Percentiles rank a stretch among this genome's conserved stretches.
phyloP scores from a whole-genome alignment of 2,797 vertebrate species.

The Acipenser ruthenus region DNA sequence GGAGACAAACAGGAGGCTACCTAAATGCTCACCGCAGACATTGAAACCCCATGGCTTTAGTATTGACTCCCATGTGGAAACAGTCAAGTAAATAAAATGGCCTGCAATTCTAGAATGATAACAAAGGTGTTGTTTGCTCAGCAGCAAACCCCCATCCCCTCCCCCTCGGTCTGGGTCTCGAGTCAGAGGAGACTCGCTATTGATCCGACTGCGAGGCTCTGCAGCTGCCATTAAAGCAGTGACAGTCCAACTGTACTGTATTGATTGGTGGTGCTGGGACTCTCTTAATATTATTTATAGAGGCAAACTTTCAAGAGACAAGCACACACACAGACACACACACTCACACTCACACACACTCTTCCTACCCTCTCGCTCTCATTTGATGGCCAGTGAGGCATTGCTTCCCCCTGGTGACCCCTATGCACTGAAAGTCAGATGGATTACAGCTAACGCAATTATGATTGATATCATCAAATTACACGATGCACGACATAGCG shows the following conservation, averaged over 20 bases:
- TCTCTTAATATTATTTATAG: conserved; percentile 83
- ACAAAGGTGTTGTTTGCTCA: conserved; percentile 55
- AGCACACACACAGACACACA: conserved; percentile 63
- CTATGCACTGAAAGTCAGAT: conserved; percentile 74
- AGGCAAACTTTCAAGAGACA: conserved; percentile 48
- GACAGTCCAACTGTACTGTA: conserved; percentile 81
- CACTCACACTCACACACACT: conserved; percentile 55
- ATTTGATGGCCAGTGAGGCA: conserved; percentile 90
- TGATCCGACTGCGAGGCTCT: conserved; percentile 71
- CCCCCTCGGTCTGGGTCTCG: conserved; percentile 43
- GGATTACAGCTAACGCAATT: conserved; percentile 90
- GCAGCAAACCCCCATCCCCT: conserved; percentile 27
- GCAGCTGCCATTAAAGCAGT: conserved; percentile 70
- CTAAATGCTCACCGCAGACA: no score
- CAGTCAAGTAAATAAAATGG: conserved; percentile 42
- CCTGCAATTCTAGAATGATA: conserved; percentile 43
- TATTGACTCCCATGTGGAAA: conserved; percentile 6
- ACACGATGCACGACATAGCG: conserved; percentile 55
- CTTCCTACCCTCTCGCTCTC: conserved; percentile 37
- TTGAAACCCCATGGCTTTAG: no score
- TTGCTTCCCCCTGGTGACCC: conserved; percentile 78
- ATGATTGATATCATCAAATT: conserved; percentile 88
- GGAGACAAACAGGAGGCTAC: no score
- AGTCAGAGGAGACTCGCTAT: conserved; percentile 65
- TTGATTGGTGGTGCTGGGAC: conserved; percentile 66